Evolutionary conservation across 1,140 invertebrate species (phyloP), one percentile per base, ranked within the genome.

Genomic region (Cecropterus lyciades): DNA sequence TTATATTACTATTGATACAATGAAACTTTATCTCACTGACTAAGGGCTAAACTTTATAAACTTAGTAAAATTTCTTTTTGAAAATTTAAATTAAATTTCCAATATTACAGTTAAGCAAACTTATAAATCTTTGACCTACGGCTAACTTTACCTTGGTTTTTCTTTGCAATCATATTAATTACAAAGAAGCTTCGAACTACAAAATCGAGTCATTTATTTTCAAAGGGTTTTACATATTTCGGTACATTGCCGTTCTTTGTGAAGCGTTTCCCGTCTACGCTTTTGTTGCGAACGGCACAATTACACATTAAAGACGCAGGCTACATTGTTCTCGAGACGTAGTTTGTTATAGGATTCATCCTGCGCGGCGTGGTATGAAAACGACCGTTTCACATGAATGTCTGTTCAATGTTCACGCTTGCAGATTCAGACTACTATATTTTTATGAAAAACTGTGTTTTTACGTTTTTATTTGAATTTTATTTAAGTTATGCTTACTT

Each of bases 271-370:
- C 55, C 59, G 46, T 51, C 46, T 63, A 52, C 46, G 59, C 59
- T 63, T 62, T 63, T 63, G 59, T 63, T 63, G 17, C 30, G 48
- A 52, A 52, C 46, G 46, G 59, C 46, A 63, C 59, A 63, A 63
- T 63, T 63, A 63, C 59, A 63, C 59, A 63, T 63, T 63, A 51
- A 63, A 63, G 59, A 63, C 46, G 59, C 42, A 51, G 27, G 30
- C 30, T 49, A 63, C 59, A 63, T 63, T 63, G 59, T 63, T 63
- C 59, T 40, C 33, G 16, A 63, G 59, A 24, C 46, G 46, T n/a
- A 62, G 46, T 42, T 62, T 62, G 48, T 62, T 62, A 62, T 62
- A 62, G 48, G 46, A 62, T 62, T 62, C 59, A 62, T 62, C 59
- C 46, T 16, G 59, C 13, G n/a, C 46, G 27, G 2, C 24, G 20